Percentiles rank a stretch among this genome's conserved stretches.
Evolutionary conservation across 2,797 vertebrate genomes (phyloP).

Genomic region (Sebastes steindachneri): DNA sequence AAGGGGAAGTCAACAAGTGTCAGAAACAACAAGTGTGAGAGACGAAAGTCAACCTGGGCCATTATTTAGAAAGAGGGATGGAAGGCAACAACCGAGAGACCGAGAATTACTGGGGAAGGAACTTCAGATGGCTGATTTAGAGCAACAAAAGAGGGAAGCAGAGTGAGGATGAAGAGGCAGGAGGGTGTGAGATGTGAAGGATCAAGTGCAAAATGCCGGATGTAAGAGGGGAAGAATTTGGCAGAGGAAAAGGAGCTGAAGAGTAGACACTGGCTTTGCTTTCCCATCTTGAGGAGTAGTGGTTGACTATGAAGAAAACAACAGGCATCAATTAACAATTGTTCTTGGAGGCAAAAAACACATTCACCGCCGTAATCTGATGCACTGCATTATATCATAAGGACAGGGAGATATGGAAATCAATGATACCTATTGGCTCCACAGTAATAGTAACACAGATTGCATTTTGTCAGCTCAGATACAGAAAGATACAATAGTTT

Average conservation of each 20-base stretch:
- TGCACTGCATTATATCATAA: background rate
- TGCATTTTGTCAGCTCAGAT: background rate
- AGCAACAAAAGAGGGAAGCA: background rate
- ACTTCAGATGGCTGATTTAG: conserved; percentile 4
- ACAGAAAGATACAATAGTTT: background rate
- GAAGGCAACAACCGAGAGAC: background rate
- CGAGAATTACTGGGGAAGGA: background rate
- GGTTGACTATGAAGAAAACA: background rate
- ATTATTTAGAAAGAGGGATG: background rate
- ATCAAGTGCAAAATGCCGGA: background rate
- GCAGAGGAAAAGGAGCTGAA: background rate
- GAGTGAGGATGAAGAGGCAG: background rate
- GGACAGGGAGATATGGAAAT: background rate
- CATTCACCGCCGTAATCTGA: background rate
- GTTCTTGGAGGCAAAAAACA: background rate
- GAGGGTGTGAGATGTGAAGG: background rate
- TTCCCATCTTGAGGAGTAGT: background rate
- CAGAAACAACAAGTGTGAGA: conserved; percentile 22
- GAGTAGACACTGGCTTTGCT: background rate
- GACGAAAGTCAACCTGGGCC: conserved; percentile 10
- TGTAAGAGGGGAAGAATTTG: background rate
- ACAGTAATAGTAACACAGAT: background rate
- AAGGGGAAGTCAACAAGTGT: conserved; percentile 56
- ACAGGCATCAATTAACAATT: conserved; percentile 2
- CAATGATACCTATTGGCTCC: background rate